These are phyloP conservation scores for Paratilapia polleni DNA, from an alignment of 2,113 vertebrate species.

Conservation along the genomic window DNA sequence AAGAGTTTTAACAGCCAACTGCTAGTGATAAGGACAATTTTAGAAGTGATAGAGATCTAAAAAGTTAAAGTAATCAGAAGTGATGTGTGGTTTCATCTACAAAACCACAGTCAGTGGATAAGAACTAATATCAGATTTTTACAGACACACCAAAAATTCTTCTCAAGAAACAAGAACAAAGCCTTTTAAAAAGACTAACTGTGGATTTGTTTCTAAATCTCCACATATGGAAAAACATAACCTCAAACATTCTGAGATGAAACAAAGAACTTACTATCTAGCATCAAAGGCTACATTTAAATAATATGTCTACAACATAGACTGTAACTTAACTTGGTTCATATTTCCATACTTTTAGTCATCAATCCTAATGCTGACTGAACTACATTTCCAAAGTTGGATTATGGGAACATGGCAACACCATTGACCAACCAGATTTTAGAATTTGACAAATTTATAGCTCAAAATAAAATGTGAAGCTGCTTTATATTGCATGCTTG, in stretches of 20 bases:
- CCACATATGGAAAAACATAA: no score
- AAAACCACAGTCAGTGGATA: neutral
- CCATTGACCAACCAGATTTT: no score
- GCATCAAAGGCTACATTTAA: neutral
- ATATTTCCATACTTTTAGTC: no score
- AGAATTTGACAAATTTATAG: no score
- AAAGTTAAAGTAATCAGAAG: neutral
- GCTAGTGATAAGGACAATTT: neutral
- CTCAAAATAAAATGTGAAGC: no score
- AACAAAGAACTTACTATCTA: no score
- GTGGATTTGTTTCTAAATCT: neutral
- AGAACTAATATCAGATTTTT: neutral
- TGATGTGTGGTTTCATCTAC: neutral
- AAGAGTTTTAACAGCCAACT: neutral
- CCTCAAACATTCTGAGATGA: neutral
- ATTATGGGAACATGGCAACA: no score
- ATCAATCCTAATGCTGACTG: no score
- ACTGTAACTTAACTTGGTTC: neutral
- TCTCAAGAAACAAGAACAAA: neutral
- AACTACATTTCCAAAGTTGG: no score
- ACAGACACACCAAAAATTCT: neutral
- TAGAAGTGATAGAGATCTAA: neutral
- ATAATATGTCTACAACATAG: neutral
- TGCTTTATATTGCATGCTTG: neutral
- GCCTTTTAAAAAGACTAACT: neutral